These are phyloP conservation scores for Mechanitis mazaeus DNA, from an alignment of 2,888 invertebrate genomes.

Conservation along the genomic window DNA sequence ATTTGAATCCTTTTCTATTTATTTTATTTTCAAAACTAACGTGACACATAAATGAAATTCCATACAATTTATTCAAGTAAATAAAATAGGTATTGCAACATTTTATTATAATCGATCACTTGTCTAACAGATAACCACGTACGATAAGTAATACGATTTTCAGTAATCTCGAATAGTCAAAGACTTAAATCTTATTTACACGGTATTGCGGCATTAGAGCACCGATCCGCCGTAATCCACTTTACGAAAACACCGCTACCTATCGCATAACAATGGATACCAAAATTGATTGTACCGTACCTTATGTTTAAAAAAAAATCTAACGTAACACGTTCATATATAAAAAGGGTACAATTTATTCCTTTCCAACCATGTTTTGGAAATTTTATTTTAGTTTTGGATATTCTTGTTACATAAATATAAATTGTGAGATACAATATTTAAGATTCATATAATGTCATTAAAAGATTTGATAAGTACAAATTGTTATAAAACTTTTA, in stretches of 20 bases:
- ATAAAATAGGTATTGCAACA: background rate
- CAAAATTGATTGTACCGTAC: conserved; percentile 25
- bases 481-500: too few species aligned
- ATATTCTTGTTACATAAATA: too few species aligned
- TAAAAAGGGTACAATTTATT: too few species aligned
- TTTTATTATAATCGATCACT: conserved; percentile 11
- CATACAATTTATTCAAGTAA: background rate
- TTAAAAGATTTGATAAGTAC: too few species aligned
- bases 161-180: conserved; percentile 25
- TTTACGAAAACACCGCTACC: conserved; percentile 27
- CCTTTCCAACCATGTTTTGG: too few species aligned
- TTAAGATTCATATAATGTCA: too few species aligned
- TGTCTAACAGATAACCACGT: conserved; percentile 10
- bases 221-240: conserved; percentile 28
- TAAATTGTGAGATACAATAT: too few species aligned
- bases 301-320: conserved; percentile 9
- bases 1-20: too few species aligned
- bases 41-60: too few species aligned
- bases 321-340: background rate
- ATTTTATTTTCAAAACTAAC: too few species aligned
- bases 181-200: conserved; percentile 31
- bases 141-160: conserved; percentile 24
- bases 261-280: conserved; percentile 28
- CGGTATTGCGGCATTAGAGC: conserved; percentile 27
- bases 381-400: too few species aligned